Evolutionary conservation across 2,888 invertebrate species (phyloP).

Genomic region (Drosophila borborema): DNA sequence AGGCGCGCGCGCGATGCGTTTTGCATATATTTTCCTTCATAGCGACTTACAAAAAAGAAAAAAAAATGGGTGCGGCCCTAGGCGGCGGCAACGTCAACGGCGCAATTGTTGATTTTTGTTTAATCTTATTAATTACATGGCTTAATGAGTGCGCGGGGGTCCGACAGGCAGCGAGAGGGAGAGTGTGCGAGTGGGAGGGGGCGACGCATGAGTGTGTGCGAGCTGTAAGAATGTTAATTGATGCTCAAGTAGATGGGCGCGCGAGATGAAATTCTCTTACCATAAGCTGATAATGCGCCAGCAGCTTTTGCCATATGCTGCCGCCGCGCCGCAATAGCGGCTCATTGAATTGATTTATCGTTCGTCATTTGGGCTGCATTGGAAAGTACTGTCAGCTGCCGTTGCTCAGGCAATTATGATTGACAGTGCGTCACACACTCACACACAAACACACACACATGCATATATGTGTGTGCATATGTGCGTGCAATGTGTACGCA

Average conservation of each 20-base stretch:
- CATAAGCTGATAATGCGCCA: conserved; percentile 52
- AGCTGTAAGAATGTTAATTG: conserved; percentile 68
- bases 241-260: conserved; percentile 55
- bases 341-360: conserved; percentile 66
- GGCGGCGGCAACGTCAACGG: conserved; percentile 32
- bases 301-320: conserved; percentile 62
- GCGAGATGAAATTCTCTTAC: conserved; percentile 34
- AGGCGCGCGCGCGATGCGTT: conserved; percentile 73
- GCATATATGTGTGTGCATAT: neutral
- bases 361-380: conserved; percentile 48
- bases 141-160: conserved; percentile 63
- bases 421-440: conserved; percentile 69
- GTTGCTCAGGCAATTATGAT: conserved; percentile 69
- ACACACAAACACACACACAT: conserved; percentile 29
- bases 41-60: conserved; percentile 20
- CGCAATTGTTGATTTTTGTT: conserved; percentile 72
- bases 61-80: conserved; percentile 67
- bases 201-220: conserved; percentile 2
- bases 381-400: conserved; percentile 43
- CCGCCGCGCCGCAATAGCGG: conserved; percentile 10
- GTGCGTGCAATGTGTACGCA: conserved; percentile 25
- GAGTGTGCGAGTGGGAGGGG: neutral
- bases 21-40: conserved; percentile 77
- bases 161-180: neutral
- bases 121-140: conserved; percentile 81